phyloP scores from a whole-genome alignment of 2,888 invertebrate species.

The Zygothrica quintamaculata region DNA sequence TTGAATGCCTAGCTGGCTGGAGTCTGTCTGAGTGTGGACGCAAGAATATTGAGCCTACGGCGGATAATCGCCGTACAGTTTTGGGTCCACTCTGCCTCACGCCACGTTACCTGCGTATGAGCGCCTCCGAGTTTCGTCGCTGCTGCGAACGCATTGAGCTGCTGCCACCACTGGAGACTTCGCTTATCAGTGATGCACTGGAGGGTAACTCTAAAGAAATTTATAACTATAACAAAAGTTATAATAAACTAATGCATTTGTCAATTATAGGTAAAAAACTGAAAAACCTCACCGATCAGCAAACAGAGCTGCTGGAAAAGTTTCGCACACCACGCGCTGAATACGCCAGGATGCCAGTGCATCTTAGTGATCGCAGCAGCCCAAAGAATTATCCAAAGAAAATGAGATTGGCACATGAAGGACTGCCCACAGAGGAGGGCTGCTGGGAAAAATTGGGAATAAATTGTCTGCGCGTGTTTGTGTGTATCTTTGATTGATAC shows the following conservation, averaged over 20 bases:
- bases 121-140: constrained; percentile 77
- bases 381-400: constrained; percentile 84
- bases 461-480: constrained; percentile 84
- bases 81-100: constrained; percentile 83
- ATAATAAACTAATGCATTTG: constrained; percentile 8
- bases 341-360: constrained; percentile 84
- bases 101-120: constrained; percentile 83
- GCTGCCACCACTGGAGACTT: constrained; percentile 81
- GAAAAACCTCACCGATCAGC: constrained; percentile 83
- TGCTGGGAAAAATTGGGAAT: constrained; percentile 83
- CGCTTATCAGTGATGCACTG: constrained; percentile 81
- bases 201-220: constrained; percentile 73
- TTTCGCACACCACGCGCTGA: constrained; percentile 83
- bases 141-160: constrained; percentile 83
- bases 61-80: constrained; percentile 83
- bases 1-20: constrained; percentile 84
- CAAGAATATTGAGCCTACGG: constrained; percentile 81
- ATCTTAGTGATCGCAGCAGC: constrained; percentile 84
- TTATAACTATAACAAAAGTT: too few species aligned
- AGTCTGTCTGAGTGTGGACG: constrained; percentile 83
- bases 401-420: constrained; percentile 82
- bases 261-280: constrained; percentile 82
- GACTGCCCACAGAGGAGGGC: constrained; percentile 78
- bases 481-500: constrained; percentile 84
- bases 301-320: constrained; percentile 82